Conservation (phyloP, 2,113 vertebrate genomes). For the Chaetodon auriga region DNA sequence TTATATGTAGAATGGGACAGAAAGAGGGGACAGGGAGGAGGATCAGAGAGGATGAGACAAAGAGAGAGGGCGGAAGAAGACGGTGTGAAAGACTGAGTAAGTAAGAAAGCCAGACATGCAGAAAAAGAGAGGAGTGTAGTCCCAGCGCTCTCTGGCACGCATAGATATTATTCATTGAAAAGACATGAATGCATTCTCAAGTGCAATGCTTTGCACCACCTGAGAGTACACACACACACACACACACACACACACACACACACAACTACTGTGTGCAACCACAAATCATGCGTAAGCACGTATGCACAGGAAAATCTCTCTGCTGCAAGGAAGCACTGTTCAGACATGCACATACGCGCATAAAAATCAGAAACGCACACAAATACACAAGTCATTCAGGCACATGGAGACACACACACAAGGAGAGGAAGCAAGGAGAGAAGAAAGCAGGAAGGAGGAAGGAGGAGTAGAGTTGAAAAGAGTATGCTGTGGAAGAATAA, state of each 20-base stretch:
- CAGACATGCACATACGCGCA: conserved; percentile 17
- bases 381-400: conserved; percentile 17
- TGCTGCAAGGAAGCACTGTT: conserved; percentile 16
- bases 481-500: conserved; percentile 30
- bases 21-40: background rate
- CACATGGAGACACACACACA: conserved; percentile 10
- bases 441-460: background rate
- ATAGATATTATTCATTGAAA: conserved; percentile 71
- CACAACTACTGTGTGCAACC: background rate
- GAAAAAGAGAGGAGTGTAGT: conserved; percentile 34
- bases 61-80: conserved; percentile 32
- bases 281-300: conserved; percentile 28
- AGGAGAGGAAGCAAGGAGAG: conserved; percentile 9
- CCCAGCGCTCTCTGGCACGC: conserved; percentile 60
- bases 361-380: background rate
- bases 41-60: background rate
- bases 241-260: conserved; percentile 7
- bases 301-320: conserved; percentile 1
- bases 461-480: conserved; percentile 44
- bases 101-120: conserved; percentile 20
- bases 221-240: conserved; percentile 45
- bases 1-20: background rate
- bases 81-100: conserved; percentile 28
- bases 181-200: conserved; percentile 65
- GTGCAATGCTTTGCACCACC: conserved; percentile 63